These are phyloP conservation scores for Rhinophrynus dorsalis DNA, from an alignment of 2,797 vertebrate species.

Conservation along the genomic window DNA sequence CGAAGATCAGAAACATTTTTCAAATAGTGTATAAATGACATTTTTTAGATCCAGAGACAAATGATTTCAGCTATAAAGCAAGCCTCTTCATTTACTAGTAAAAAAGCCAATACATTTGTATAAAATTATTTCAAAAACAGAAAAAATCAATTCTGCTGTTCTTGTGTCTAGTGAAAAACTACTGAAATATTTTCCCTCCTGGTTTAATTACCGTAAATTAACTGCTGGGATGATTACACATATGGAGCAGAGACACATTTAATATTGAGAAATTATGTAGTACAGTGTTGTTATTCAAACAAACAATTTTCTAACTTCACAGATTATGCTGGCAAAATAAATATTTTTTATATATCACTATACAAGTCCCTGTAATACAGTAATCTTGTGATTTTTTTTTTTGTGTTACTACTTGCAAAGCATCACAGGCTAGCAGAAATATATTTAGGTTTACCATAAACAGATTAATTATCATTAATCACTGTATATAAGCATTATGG, in stretches of 20 bases:
- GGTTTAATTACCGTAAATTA: constrained; percentile 22
- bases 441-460: no score
- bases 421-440: no score
- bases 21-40: constrained; percentile 20
- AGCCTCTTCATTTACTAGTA: not conserved
- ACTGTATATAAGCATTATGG: no score
- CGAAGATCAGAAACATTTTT: constrained; percentile 18
- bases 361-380: no score
- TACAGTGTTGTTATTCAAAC: not conserved
- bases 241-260: constrained; percentile 16
- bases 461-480: no score
- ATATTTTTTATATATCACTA: not conserved
- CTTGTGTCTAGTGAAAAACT: not conserved
- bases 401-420: no score
- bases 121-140: not conserved
- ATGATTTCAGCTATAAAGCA: not conserved
- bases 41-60: not conserved
- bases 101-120: constrained; percentile 1
- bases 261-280: constrained; percentile 11
- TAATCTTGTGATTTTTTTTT: no score
- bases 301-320: not conserved
- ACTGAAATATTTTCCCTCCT: constrained; percentile 5
- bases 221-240: constrained; percentile 10
- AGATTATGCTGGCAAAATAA: not conserved
- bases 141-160: not conserved